Conservation (phyloP, 2,113 vertebrate species). For the Misgurnus anguillicaudatus region DNA sequence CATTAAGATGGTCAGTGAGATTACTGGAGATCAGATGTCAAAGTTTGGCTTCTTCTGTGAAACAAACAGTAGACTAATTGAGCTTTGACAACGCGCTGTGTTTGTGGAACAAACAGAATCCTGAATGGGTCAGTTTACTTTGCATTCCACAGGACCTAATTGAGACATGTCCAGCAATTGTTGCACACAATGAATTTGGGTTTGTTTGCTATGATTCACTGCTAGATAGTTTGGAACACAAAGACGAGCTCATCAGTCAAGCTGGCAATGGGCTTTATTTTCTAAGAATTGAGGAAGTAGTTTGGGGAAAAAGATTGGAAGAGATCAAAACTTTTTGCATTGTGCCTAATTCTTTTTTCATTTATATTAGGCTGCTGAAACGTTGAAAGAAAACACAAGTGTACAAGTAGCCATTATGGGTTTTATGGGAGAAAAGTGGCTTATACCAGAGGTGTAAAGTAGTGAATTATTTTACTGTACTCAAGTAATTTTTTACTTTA, state of each 20-base stretch:
- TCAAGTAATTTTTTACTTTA: too few species aligned
- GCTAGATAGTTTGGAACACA: not conserved
- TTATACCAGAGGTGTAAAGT: too few species aligned
- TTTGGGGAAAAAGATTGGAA: not conserved
- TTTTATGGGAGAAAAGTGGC: too few species aligned
- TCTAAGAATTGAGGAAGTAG: not conserved
- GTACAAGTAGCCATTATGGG: too few species aligned
- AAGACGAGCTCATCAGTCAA: constrained; percentile 1
- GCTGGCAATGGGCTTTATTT: not conserved
- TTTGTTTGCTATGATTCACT: not conserved
- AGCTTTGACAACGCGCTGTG: constrained; percentile 47
- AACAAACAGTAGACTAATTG: constrained; percentile 58
- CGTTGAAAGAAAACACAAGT: too few species aligned
- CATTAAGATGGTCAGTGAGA: constrained; percentile 40
- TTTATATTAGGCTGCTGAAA: too few species aligned
- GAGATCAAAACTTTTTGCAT: not conserved
- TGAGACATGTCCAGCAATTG: constrained; percentile 32
- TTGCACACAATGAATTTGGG: constrained; percentile 23
- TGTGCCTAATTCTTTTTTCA: too few species aligned
- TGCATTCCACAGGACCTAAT: constrained; percentile 40
- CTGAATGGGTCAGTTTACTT: constrained; percentile 13
- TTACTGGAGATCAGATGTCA: constrained; percentile 49
- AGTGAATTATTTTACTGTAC: too few species aligned
- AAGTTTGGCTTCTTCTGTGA: constrained; percentile 48
- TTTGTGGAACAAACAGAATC: constrained; percentile 55